Evolutionary conservation across 2,113 vertebrate species (phyloP).

Genomic region (Callipepla squamata): DNA sequence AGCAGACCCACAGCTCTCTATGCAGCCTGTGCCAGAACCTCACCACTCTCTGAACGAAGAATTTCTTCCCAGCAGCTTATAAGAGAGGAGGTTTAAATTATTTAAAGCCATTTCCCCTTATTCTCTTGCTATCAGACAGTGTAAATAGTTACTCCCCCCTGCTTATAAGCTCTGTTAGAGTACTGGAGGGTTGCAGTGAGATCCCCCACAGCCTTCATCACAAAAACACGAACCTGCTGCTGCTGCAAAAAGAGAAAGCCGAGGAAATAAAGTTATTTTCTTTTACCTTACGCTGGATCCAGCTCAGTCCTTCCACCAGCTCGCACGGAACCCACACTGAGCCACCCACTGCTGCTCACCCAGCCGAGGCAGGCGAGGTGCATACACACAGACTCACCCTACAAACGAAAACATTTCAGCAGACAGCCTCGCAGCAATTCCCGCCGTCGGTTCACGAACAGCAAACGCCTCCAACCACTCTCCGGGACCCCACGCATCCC

Average conservation of each 20-base stretch:
- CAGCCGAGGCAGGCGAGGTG: accelerated
- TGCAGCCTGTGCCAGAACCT: too few relatives aligned
- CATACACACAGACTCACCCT: too few relatives aligned
- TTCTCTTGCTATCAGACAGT: too few relatives aligned
- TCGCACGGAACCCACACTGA: accelerated
- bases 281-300: conserved; percentile 5
- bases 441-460: accelerated
- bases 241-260: not conserved
- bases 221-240: not conserved
- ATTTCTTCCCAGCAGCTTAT: too few relatives aligned
- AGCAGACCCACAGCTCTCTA: too few relatives aligned
- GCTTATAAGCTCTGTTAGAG: too few relatives aligned
- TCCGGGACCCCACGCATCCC: accelerated
- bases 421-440: not conserved
- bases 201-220: not conserved
- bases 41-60: too few relatives aligned
- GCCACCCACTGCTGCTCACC: not conserved
- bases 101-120: too few relatives aligned
- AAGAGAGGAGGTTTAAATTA: too few relatives aligned
- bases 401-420: not conserved
- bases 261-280: too few relatives aligned
- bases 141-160: too few relatives aligned
- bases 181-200: too few relatives aligned
- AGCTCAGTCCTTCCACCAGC: not conserved
- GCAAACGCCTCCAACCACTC: accelerated